Evolutionary conservation across 2,888 invertebrate genomes (phyloP).

Genomic region (Oscheius onirici): DNA sequence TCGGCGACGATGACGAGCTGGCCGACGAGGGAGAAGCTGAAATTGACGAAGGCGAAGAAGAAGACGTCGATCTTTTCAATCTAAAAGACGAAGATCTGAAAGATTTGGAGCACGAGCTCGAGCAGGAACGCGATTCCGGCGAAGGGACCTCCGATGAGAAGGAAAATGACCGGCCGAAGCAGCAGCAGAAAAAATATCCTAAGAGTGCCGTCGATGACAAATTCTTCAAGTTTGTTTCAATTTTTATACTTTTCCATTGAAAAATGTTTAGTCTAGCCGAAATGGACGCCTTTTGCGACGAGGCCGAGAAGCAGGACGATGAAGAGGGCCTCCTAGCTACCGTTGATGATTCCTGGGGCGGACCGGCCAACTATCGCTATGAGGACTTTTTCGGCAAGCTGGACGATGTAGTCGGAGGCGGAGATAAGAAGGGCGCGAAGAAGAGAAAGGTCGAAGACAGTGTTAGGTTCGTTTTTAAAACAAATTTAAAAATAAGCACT

Average conservation of each 20-base stretch:
- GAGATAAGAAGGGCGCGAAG: conserved; percentile 17
- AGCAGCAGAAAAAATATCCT: conserved; percentile 35
- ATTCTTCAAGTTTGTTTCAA: conserved; percentile 41
- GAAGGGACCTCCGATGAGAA: neutral
- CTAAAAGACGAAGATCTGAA: conserved; percentile 45
- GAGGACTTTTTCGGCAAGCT: conserved; percentile 56
- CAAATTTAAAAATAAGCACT: too few species aligned
- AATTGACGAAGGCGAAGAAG: conserved; percentile 37
- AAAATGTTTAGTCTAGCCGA: conserved; percentile 43
- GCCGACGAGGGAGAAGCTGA: conserved; percentile 35
- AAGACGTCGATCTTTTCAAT: conserved; percentile 46
- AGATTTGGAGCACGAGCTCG: conserved; percentile 42
- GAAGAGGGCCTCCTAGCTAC: conserved; percentile 42
- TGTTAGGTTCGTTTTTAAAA: neutral
- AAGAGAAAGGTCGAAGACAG: conserved; percentile 38
- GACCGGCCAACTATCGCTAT: conserved; percentile 47
- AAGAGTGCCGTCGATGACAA: conserved; percentile 53
- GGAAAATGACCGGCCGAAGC: conserved; percentile 2
- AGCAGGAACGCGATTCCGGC: conserved; percentile 13
- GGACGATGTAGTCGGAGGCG: conserved; percentile 31
- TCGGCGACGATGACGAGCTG: neutral
- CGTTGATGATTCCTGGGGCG: conserved; percentile 49
- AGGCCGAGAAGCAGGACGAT: conserved; percentile 39
- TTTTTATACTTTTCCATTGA: neutral
- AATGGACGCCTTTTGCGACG: conserved; percentile 50